These are phyloP conservation scores for Sphenodon punctatus DNA, from an alignment of 2,797 vertebrate genomes.

Conservation along the genomic window DNA sequence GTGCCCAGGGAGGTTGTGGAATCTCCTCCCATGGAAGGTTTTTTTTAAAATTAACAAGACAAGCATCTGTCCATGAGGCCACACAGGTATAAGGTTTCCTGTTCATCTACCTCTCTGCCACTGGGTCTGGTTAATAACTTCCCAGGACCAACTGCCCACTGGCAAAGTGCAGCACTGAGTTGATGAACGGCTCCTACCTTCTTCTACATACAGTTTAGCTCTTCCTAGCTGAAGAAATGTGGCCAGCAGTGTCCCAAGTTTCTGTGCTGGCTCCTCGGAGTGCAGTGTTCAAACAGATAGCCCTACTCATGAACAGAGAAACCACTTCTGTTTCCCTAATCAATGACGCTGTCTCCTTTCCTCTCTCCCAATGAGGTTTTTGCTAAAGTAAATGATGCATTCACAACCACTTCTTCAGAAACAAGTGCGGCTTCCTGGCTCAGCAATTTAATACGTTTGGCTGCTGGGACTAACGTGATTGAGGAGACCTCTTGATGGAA, in stretches of 20 bases:
- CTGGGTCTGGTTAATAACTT: neutral
- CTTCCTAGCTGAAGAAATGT: fast-evolving
- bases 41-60: too few relatives aligned
- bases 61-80: too few relatives aligned
- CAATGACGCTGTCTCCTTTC: fast-evolving
- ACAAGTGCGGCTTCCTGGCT: fast-evolving
- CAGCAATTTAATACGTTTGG: fast-evolving
- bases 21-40: too few relatives aligned
- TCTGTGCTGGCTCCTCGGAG: fast-evolving
- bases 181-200: neutral
- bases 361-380: neutral
- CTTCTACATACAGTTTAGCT: neutral
- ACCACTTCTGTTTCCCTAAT: neutral
- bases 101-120: neutral
- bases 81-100: too few relatives aligned
- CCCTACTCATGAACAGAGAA: too few relatives aligned
- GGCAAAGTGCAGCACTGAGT: fast-evolving
- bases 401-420: neutral
- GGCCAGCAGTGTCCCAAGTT: neutral
- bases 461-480: neutral
- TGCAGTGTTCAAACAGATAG: fast-evolving
- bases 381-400: fast-evolving
- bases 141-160: neutral
- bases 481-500: neutral
- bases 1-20: too few relatives aligned